Conservation (phyloP, 2,113 vertebrate species). For the Ranitomeya imitator region DNA sequence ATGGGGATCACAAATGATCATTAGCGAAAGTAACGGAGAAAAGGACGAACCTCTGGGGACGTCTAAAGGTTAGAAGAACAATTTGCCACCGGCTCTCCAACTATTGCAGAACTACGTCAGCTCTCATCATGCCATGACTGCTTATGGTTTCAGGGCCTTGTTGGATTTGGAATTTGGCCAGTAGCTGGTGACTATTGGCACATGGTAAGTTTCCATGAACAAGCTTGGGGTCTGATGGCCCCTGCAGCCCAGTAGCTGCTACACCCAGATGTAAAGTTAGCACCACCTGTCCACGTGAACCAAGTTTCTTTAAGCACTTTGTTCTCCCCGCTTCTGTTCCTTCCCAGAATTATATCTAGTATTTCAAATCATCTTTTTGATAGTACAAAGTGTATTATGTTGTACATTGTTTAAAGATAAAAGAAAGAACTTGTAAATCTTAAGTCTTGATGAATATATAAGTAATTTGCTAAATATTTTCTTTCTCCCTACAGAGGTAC, state of each 20-base stretch:
- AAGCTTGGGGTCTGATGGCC: neutral
- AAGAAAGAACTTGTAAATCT: conserved; percentile 65
- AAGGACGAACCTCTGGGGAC: neutral
- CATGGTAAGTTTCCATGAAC: neutral
- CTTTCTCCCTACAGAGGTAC: conserved; percentile 75
- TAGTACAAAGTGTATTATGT: conserved; percentile 70
- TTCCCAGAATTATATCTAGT: conserved; percentile 67
- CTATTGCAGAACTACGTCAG: neutral
- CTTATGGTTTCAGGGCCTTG: neutral
- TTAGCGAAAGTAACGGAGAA: neutral
- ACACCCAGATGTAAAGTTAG: neutral
- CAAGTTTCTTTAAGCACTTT: conserved; percentile 68
- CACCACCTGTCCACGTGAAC: conserved; percentile 61
- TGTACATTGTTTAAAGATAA: conserved; percentile 72
- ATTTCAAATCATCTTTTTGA: conserved; percentile 68
- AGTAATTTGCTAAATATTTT: conserved; percentile 79
- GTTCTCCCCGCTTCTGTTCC: conserved; percentile 67
- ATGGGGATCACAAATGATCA: neutral
- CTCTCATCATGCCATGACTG: too few species aligned
- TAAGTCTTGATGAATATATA: conserved; percentile 70
- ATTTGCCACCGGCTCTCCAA: neutral
- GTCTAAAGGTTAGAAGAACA: neutral
- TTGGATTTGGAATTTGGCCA: neutral
- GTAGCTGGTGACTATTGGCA: neutral
- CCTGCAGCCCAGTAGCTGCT: conserved; percentile 23